These are phyloP conservation scores for Menura novaehollandiae DNA, from an alignment of 2,113 vertebrate species.

Conservation along the genomic window DNA sequence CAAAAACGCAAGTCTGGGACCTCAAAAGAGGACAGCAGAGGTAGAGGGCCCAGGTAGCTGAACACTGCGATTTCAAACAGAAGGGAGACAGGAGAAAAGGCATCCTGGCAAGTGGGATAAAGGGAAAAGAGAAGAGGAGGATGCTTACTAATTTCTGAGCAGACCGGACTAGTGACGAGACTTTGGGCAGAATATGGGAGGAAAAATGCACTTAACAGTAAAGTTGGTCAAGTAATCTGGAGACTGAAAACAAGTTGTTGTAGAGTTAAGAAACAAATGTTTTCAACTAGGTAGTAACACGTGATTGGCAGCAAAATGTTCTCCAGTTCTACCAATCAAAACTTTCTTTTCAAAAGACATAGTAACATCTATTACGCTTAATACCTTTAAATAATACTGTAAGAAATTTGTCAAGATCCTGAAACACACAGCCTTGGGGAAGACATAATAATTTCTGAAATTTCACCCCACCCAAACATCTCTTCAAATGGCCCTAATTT, in stretches of 20 bases:
- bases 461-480: neutral
- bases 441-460: neutral
- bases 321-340: neutral
- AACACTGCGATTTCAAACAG: neutral
- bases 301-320: neutral
- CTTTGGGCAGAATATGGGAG: neutral
- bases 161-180: neutral
- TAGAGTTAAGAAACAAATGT: neutral
- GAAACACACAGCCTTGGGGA: neutral
- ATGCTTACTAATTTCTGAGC: neutral
- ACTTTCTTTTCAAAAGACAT: neutral
- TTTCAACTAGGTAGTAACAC: neutral
- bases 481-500: constrained; percentile 12
- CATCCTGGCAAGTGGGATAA: neutral
- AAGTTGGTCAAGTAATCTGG: neutral
- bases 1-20: neutral
- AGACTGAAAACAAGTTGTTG: neutral
- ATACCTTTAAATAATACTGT: neutral
- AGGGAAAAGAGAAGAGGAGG: neutral
- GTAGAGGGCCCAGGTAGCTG: neutral
- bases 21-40: neutral
- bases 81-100: neutral
- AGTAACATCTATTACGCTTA: neutral
- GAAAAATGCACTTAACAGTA: neutral
- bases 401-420: neutral